Evolutionary conservation across 1,140 invertebrate species (phyloP).

Genomic region (Drosophila ohnishii): DNA sequence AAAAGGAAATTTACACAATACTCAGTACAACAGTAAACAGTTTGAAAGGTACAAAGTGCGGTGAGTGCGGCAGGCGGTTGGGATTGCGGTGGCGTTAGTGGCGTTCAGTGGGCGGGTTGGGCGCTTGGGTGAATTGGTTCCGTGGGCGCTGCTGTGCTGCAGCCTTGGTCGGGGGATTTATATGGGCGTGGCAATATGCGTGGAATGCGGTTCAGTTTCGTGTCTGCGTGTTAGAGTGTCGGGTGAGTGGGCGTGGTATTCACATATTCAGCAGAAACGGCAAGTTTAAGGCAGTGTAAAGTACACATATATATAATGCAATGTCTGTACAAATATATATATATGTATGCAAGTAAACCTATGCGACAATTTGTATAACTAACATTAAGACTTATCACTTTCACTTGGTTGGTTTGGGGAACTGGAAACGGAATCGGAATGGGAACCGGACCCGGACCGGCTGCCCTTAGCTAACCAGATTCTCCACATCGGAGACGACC

Average conservation of each 20-base stretch:
- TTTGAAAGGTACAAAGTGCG: constrained; percentile 78
- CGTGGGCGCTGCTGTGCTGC: constrained; percentile 18
- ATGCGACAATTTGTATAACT: constrained; percentile 81
- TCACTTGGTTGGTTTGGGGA: constrained; percentile 73
- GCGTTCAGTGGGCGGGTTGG: constrained; percentile 41
- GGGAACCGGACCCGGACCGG: constrained; percentile 1
- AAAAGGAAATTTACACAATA: constrained; percentile 43
- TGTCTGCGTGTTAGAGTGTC: constrained; percentile 8
- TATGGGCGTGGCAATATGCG: constrained; percentile 21
- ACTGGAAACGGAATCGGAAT: constrained; percentile 28
- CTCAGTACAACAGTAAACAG: constrained; percentile 73
- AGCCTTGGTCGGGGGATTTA: constrained; percentile 39
- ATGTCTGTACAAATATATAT: constrained; percentile 58
- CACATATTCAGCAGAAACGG: constrained; percentile 80
- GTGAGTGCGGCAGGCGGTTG: constrained; percentile 71
- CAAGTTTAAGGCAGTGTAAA: constrained; percentile 81
- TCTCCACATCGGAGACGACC: constrained; percentile 80
- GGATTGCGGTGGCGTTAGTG: constrained; percentile 55
- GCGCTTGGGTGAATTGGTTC: constrained; percentile 10
- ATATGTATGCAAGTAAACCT: constrained; percentile 71
- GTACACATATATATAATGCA: constrained; percentile 63
- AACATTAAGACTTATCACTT: constrained; percentile 82
- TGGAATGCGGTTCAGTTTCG: constrained; percentile 12
- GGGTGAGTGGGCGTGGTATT: constrained; percentile 64
- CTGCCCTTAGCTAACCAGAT: constrained; percentile 81